Base-by-base conservation (phyloP, 2,888 invertebrate genomes). In the Metacarcinus magister region DNA sequence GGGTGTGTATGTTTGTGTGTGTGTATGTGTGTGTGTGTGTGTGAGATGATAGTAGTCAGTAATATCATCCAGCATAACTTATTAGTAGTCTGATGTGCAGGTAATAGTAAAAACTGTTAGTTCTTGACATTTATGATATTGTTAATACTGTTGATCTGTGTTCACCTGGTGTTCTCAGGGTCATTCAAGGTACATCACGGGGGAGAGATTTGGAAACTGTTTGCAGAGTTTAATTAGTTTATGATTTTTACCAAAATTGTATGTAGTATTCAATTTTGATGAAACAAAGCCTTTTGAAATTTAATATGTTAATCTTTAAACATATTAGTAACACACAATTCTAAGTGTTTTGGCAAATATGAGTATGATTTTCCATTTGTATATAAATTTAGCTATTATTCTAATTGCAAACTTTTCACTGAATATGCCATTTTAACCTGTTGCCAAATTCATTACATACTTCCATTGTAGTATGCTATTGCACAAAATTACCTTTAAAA, bases 151-250 rank as follows among this genome's bases (percentile, higher is more conserved):
- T 87, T 75, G 39, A 10, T 39, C 16, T 87, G 87, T 32, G 13
- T 39, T 87, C 39, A 87, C 87, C 19, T 87, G 87, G 87, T 87
- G 87, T 39, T 87, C 87, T 87, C 87, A 87, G 87, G 87, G 32
- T 39, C 87, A 10, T 87, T 39, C 87, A 87, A 39, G 87, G n/a
- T 87, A 87, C 87, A 39, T 39, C 39, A 87, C 10, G 39, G 13
- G 16, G 32, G n/a, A 87, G 16, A 39, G 10, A 39, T 19, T 19
- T 87, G 19, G 39, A 87, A 5, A 16, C 39, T 3, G 39, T 87
- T 32, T 39, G 32, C 87, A 10, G 4, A 39, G 39, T 19, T 75
- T 75, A 39, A 39, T 39, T 87, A 39, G 5, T 82, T 60, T 60
- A 23, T 23, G 19, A 3, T 54, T 54, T 60, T 82, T 82, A 23